Conservation (phyloP, 2,113 vertebrate species). For the Artemisiospiza belli region DNA sequence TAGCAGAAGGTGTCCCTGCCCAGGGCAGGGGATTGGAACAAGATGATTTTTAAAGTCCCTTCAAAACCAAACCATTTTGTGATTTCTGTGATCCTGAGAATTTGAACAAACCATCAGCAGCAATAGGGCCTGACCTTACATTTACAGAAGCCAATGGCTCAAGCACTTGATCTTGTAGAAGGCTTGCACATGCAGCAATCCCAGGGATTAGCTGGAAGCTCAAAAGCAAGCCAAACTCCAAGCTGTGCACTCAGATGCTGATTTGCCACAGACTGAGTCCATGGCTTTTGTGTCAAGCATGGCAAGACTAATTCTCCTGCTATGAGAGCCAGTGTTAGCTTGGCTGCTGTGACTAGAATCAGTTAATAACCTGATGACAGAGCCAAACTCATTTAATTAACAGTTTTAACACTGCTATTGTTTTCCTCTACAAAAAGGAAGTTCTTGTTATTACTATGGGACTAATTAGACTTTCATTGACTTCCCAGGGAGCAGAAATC, state of each 20-base stretch:
- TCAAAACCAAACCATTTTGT: neutral
- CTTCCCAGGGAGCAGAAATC: slow-evolving; percentile 24
- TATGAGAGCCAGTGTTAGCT: neutral
- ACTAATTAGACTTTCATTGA: slow-evolving; percentile 26
- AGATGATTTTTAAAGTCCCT: neutral
- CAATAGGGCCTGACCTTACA: neutral
- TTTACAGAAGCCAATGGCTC: rapidly evolving
- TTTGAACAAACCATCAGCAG: neutral
- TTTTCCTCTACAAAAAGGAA: slow-evolving; percentile 12
- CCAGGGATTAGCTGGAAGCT: neutral
- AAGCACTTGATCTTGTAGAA: neutral
- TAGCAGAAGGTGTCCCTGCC: neutral
- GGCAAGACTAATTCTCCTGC: neutral
- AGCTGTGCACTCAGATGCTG: neutral
- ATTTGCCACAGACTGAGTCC: neutral
- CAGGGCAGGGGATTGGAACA: neutral
- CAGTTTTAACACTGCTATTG: neutral
- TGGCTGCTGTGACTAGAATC: neutral
- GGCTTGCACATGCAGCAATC: neutral
- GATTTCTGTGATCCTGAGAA: neutral
- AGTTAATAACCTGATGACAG: slow-evolving; percentile 18
- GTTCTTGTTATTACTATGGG: slow-evolving; percentile 27
- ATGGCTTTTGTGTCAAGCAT: neutral
- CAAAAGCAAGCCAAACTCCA: neutral
- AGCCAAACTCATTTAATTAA: slow-evolving; percentile 50